A percentile compares a stretch with the other conserved stretches of the same genome.
These are phyloP conservation scores for Nasua narica DNA, from an alignment of 2,797 vertebrate species.

Conservation along the genomic window DNA sequence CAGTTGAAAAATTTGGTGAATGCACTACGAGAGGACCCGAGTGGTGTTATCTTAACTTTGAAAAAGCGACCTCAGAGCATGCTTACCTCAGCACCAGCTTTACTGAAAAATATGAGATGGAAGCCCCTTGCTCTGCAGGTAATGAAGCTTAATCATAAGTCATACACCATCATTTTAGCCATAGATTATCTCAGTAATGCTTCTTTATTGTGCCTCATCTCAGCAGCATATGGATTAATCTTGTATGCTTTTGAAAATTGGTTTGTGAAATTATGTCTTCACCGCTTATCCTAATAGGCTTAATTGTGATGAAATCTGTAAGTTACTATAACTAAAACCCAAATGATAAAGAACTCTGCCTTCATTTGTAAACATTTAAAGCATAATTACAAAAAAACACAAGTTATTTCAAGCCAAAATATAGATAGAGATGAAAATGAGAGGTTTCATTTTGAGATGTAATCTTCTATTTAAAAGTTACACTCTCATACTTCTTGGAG, in stretches of 20 bases:
- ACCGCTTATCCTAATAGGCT: slow-evolving; percentile 79
- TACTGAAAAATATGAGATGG: slow-evolving; percentile 94
- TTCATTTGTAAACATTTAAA: slow-evolving; percentile 58
- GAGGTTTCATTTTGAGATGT: slow-evolving; percentile 29
- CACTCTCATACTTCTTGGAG: neutral
- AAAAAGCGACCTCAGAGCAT: slow-evolving; percentile 93
- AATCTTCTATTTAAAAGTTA: slow-evolving; percentile 47
- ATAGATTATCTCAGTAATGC: slow-evolving; percentile 86
- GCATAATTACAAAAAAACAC: slow-evolving; percentile 35
- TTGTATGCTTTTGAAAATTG: slow-evolving; percentile 84
- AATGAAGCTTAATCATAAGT: slow-evolving; percentile 91
- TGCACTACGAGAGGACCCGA: slow-evolving; percentile 92
- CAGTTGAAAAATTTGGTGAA: slow-evolving; percentile 94
- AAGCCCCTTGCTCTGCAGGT: slow-evolving; percentile 92
- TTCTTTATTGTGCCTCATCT: slow-evolving; percentile 88
- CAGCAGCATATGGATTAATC: slow-evolving; percentile 84
- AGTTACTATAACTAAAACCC: slow-evolving; percentile 69
- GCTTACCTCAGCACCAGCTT: slow-evolving; percentile 92
- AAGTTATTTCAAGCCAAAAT: slow-evolving; percentile 51
- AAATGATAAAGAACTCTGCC: slow-evolving; percentile 60
- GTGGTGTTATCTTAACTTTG: slow-evolving; percentile 93
- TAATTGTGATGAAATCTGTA: slow-evolving; percentile 74
- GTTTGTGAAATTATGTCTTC: slow-evolving; percentile 84
- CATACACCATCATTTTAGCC: slow-evolving; percentile 89
- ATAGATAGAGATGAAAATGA: slow-evolving; percentile 33